phyloP scores from a whole-genome alignment of 2,888 invertebrate species.

The Apodemia hepburni region DNA sequence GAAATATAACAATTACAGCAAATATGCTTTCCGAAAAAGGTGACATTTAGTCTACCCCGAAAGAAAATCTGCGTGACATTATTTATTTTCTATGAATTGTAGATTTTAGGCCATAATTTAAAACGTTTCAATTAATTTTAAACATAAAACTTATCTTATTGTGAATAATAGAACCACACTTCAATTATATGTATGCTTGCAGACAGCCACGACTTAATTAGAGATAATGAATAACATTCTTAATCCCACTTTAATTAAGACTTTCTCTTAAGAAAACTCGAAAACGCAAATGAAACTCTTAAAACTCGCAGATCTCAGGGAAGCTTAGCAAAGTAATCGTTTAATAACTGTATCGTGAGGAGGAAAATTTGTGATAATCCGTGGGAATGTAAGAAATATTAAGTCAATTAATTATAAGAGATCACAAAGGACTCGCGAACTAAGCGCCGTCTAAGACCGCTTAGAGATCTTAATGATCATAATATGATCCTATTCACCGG shows the following conservation, averaged over 20 bases:
- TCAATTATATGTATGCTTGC: constrained; percentile 5
- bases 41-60: no score
- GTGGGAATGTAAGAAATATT: constrained; percentile 63
- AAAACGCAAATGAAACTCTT: constrained; percentile 22
- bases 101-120: neutral
- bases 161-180: constrained; percentile 9
- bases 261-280: constrained; percentile 19
- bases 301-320: constrained; percentile 22
- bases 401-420: constrained; percentile 63
- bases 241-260: constrained; percentile 19
- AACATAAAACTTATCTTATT: neutral
- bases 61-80: no score
- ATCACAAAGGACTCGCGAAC: constrained; percentile 56
- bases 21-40: no score
- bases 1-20: no score
- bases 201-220: constrained; percentile 13
- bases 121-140: neutral
- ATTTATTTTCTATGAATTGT: no score
- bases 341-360: constrained; percentile 42
- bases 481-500: constrained; percentile 49
- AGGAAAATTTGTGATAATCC: constrained; percentile 60
- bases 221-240: constrained; percentile 17
- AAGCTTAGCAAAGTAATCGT: constrained; percentile 45
- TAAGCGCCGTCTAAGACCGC: constrained; percentile 51
- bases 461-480: constrained; percentile 58